These are phyloP conservation scores for Noctua comes DNA, from an alignment of 2,888 invertebrate species.

Conservation along the genomic window DNA sequence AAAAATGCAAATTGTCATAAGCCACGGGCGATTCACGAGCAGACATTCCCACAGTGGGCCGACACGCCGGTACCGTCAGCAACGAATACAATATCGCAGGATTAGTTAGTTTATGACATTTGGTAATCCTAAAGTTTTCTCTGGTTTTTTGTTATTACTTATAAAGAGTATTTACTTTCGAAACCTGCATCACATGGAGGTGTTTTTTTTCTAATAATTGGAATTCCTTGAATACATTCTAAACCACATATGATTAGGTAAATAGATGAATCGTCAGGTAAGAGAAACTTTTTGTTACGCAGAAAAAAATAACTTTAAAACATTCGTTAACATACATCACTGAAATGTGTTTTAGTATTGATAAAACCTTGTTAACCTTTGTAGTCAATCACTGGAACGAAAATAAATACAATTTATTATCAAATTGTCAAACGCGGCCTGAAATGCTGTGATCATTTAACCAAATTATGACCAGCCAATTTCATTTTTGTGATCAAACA, in stretches of 20 bases:
- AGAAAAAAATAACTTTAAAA: neutral
- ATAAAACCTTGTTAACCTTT: neutral
- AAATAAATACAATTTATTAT: neutral
- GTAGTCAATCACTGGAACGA: neutral
- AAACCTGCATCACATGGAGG: neutral
- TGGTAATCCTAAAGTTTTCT: neutral
- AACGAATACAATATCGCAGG: constrained; percentile 61
- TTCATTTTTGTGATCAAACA: neutral
- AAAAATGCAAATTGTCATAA: constrained; percentile 91
- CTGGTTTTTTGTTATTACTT: neutral
- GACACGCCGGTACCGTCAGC: constrained; percentile 81
- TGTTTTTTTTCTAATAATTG: neutral
- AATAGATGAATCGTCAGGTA: neutral
- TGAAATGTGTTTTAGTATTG: neutral
- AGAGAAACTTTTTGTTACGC: neutral
- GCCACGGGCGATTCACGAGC: constrained; percentile 90
- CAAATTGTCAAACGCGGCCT: neutral
- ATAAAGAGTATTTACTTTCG: neutral
- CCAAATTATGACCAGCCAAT: neutral
- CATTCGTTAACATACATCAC: neutral
- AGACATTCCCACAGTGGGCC: constrained; percentile 89
- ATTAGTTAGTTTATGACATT: constrained; percentile 31
- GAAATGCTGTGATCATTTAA: neutral
- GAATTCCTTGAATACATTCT: neutral
- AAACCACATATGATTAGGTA: neutral